phyloP scores from a whole-genome alignment of 1,140 invertebrate species.

The Cydia splendana region DNA sequence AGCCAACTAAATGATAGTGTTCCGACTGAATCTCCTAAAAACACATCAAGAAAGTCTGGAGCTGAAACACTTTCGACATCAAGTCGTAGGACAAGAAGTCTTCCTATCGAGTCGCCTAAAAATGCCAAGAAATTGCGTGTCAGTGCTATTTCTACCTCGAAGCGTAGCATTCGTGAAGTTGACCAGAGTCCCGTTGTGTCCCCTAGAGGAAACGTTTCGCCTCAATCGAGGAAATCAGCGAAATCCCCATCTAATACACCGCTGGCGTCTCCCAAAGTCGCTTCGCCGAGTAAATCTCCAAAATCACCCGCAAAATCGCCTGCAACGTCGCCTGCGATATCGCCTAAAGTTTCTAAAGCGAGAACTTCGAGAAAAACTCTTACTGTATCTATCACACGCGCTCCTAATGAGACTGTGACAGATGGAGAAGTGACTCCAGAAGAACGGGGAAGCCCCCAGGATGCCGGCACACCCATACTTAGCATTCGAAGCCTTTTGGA shows the following conservation, averaged over 20 bases:
- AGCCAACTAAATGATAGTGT: background rate
- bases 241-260: background rate
- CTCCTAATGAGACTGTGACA: background rate
- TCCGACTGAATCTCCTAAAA: background rate
- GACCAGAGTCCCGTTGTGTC: background rate
- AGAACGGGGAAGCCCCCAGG: conserved; percentile 52
- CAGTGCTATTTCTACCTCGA: background rate
- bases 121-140: background rate
- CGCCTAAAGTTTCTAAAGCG: conserved; percentile 4
- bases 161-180: background rate
- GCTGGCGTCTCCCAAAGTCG: background rate
- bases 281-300: background rate
- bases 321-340: background rate
- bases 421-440: conserved; percentile 57
- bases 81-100: background rate
- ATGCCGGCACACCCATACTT: conserved; percentile 58
- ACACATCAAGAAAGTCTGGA: background rate
- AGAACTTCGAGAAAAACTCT: background rate
- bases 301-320: background rate
- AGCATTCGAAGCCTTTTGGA: conserved; percentile 63
- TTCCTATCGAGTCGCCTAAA: background rate
- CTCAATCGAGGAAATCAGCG: background rate
- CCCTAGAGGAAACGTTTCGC: background rate
- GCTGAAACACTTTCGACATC: background rate
- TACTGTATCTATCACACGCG: background rate